phyloP scores from a whole-genome alignment of 1,140 invertebrate genomes.

The Drosophila punjabiensis region DNA sequence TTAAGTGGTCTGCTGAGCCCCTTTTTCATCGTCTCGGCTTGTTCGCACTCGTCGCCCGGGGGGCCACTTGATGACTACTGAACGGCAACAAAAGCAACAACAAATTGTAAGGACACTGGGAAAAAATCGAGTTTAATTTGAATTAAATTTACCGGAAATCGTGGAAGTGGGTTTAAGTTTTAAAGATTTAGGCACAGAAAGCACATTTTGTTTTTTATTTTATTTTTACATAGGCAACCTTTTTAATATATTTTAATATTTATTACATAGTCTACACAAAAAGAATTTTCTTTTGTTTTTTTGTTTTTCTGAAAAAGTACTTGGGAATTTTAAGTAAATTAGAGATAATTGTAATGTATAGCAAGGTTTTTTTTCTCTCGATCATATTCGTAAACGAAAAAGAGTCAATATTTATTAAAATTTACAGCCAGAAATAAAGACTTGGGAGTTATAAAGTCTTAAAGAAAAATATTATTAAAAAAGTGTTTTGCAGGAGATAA shows the following conservation, averaged over 20 bases:
- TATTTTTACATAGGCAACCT: background rate
- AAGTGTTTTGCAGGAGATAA: too few species aligned
- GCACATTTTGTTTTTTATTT: too few species aligned
- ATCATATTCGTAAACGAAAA: background rate
- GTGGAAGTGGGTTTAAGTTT: background rate
- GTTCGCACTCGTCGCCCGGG: constrained; percentile 45
- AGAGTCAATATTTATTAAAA: background rate
- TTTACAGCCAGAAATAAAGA: accelerated
- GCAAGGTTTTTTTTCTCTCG: background rate
- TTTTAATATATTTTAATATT: too few species aligned
- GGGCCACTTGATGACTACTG: constrained; percentile 53
- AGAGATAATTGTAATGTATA: background rate
- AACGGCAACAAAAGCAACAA: constrained; percentile 26
- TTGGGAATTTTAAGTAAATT: background rate
- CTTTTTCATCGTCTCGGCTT: constrained; percentile 44
- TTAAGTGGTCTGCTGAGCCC: constrained; percentile 57
- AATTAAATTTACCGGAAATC: background rate
- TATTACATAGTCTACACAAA: too few species aligned
- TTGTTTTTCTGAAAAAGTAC: background rate
- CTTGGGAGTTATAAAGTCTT: background rate
- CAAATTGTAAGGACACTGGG: constrained; percentile 6
- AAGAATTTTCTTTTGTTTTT: too few species aligned
- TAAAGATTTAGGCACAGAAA: background rate
- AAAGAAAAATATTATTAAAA: too few species aligned
- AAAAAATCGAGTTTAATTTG: background rate